A percentile compares a stretch with the other conserved stretches of the same genome.
These are phyloP conservation scores for Brachionus angularis DNA, from an alignment of 1,140 invertebrate species.

Conservation along the genomic window DNA sequence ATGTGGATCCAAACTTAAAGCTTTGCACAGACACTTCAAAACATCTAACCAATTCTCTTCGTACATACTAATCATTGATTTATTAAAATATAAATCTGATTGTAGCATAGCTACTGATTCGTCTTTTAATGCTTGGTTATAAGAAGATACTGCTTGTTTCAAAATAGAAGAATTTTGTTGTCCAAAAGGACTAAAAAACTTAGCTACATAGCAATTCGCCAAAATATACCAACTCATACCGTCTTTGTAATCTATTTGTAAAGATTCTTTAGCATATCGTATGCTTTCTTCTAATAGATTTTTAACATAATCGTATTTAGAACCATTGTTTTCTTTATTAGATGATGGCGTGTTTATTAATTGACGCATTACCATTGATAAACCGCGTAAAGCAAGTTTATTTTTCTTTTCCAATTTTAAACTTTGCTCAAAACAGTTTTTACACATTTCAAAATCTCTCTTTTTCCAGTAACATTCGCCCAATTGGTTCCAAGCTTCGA, in stretches of 20 bases:
- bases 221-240: constrained; percentile 77
- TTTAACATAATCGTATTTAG: constrained; percentile 46
- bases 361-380: constrained; percentile 77
- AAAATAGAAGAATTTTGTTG: constrained; percentile 70
- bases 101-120: constrained; percentile 69
- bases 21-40: constrained; percentile 66
- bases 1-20: constrained; percentile 67
- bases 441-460: constrained; percentile 72
- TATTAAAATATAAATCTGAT: constrained; percentile 78
- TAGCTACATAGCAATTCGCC: constrained; percentile 77
- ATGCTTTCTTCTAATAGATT: constrained; percentile 70
- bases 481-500: constrained; percentile 81
- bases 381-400: constrained; percentile 71
- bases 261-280: constrained; percentile 74
- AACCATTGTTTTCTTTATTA: not conserved
- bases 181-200: constrained; percentile 67
- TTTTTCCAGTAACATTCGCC: constrained; percentile 86
- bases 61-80: constrained; percentile 67
- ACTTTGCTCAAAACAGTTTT: constrained; percentile 68
- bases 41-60: constrained; percentile 72
- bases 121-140: constrained; percentile 73
- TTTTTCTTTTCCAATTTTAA: constrained; percentile 67
- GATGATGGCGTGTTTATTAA: constrained; percentile 58
- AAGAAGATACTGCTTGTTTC: constrained; percentile 73
- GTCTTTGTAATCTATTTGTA: constrained; percentile 73